Base-by-base conservation (phyloP, 2,113 vertebrate genomes). In the Hymenochirus boettgeri region DNA sequence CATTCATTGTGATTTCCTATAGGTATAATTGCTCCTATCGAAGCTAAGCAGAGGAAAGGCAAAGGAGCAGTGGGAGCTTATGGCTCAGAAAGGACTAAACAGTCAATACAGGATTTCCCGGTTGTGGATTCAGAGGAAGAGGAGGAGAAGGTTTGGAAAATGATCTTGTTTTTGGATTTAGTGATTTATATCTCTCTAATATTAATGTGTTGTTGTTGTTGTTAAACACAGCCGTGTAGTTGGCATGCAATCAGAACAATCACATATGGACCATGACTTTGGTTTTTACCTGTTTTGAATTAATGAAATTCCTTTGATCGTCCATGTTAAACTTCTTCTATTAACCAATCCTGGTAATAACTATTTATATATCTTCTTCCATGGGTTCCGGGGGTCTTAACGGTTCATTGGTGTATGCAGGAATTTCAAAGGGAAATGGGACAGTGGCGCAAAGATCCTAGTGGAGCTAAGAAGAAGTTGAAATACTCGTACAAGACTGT, bases 1-100 rank as follows among this genome's bases (percentile, higher is more conserved):
- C 1, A 1, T 18, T 9, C 11, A 0, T 33, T 47, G 13, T 56
- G 19, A n/a, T 53, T 46, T 9, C 9, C 19, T 56, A 23, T 70
- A 99, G 96, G 95, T 72, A 99, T 98, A 70, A 75, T 98, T 65
- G 96, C 89, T 33, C 96, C 96, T 0, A 97, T 99, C 7, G 96
- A 99, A 83, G 96, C 96, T 56, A 98, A 99, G n/a, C 80, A 97
- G 65, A 90, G 96, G 17, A 97, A 96, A 76, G 96, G 96, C 4
- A 98, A 98, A 76, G 96, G 94, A n/a, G 96, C 96, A 0, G 92
- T 99, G n/a, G 96, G 96, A 0, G 96, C 96, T 0, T 98, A 99
- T 0, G 96, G 96, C 52, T 96, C 90, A 0, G 96, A 99, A 31
- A 84, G 96, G 61, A 98, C 94, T 33, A 70, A 83, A 0, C 96